Conservation (phyloP, 2,888 invertebrate species). For the Nomada ferruginata region DNA sequence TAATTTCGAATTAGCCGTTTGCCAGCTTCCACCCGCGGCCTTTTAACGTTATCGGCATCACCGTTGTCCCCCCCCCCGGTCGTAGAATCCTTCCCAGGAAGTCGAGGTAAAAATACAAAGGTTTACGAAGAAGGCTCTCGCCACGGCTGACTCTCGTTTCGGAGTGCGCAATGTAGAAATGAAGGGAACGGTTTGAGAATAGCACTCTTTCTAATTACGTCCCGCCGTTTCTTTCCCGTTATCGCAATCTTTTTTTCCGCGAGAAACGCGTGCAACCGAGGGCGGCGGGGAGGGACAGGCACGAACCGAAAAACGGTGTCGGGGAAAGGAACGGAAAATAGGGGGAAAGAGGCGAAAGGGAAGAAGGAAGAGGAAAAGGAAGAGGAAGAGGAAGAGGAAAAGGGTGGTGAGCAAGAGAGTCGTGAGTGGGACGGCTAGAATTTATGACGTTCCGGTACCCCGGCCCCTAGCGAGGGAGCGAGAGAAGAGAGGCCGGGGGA, state of each 20-base stretch:
- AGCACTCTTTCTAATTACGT: slow-evolving; percentile 68
- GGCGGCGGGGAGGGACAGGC: not conserved
- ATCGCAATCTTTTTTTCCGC: slow-evolving; percentile 47
- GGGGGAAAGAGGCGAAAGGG: slow-evolving; percentile 1
- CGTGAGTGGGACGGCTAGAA: slow-evolving; percentile 60
- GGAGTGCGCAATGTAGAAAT: not conserved
- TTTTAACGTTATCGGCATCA: not conserved
- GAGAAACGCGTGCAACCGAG: slow-evolving; percentile 13
- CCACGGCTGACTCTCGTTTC: slow-evolving; percentile 43
- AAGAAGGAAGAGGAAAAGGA: slow-evolving; percentile 29
- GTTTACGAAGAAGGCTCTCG: not conserved
- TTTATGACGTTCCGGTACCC: slow-evolving; percentile 73
- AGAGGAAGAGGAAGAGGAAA: slow-evolving; percentile 28
- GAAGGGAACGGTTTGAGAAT: slow-evolving; percentile 58
- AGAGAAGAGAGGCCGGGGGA: slow-evolving; percentile 16
- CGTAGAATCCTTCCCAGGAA: not conserved
- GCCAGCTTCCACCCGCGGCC: not conserved
- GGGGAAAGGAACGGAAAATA: not conserved
- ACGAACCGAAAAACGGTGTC: slow-evolving; percentile 12
- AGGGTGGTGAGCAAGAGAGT: slow-evolving; percentile 53
- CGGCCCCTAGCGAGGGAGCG: slow-evolving; percentile 46
- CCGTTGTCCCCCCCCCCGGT: not conserved
- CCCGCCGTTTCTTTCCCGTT: slow-evolving; percentile 55
- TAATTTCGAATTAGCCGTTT: slow-evolving; percentile 55
- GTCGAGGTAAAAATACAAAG: slow-evolving; percentile 9